Base-by-base conservation (phyloP, 1,140 invertebrate genomes). In the Drosophila bifasciata region DNA sequence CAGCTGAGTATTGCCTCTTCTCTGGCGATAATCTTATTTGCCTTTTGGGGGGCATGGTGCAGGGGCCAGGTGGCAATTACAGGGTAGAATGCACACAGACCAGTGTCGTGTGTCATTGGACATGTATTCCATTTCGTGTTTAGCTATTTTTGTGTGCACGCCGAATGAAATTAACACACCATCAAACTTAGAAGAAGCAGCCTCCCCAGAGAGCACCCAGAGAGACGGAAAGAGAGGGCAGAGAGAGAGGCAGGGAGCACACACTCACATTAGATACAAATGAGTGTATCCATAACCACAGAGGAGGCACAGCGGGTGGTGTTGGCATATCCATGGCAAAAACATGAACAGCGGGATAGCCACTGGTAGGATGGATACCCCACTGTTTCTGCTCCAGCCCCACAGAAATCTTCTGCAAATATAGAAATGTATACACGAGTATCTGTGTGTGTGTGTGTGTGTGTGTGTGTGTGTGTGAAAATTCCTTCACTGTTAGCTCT, bases 81-180 rank as follows among this genome's bases (percentile, higher is more conserved):
- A 13, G 32, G 32, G 3, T 13, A 13, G 32, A 36, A 1, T 3
- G 19, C 19, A 21, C 19, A 19, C 32, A 43, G 11, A 4, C 11
- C 32, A 36, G 23, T 25, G 23, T 25, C 23, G 67, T 69, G 19
- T 43, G 41, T 41, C 28, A 13, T 36, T 32, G 60, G 43, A 51
- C 75, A 66, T 44, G 44, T 25, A 68, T 83, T 69, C 67, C 72
- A 76, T 72, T 62, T 70, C 55, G 25, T 67, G 66, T 8, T 56
- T 75, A 51, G 81, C 83, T 81, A 75, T 86, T 88, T 86, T 76
- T 81, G 77, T 74, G 77, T 77, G 60, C 55, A 51, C 63, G 36
- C 52, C 50, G 75, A 86, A 86, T 86, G 63, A 81, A 86, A 86
- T 86, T 86, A 88, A 86, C 77, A 81, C 77, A 81, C 60, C 80